phyloP scores from a whole-genome alignment of 2,888 invertebrate species.

The Enoplolaimus lenunculus region DNA sequence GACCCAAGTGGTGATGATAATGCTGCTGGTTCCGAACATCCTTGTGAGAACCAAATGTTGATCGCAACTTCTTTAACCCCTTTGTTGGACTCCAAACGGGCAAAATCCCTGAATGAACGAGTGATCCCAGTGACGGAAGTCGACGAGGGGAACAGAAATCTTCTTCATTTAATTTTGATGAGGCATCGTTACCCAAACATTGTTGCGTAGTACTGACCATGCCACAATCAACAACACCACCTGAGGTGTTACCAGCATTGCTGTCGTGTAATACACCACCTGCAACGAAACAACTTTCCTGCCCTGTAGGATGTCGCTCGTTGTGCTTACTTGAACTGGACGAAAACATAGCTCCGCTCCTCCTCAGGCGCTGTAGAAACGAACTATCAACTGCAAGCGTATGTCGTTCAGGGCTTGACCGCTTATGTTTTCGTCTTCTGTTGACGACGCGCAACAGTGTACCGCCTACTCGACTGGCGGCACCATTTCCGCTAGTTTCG shows the following conservation, averaged over 20 bases:
- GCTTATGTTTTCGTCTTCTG: conserved; percentile 29
- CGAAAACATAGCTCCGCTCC: too few relatives aligned
- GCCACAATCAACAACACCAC: not conserved
- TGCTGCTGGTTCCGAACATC: too few relatives aligned
- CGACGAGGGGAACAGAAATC: not conserved
- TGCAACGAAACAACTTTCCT: not conserved
- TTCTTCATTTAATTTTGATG: too few relatives aligned
- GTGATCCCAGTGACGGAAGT: not conserved
- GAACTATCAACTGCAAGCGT: conserved; percentile 34
- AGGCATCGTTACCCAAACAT: too few relatives aligned
- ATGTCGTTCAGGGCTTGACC: conserved; percentile 33
- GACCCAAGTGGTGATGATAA: too few relatives aligned
- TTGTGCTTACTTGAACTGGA: not conserved
- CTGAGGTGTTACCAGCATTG: not conserved
- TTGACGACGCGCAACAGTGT: not conserved
- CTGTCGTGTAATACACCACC: not conserved
- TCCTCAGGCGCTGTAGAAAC: conserved; percentile 7
- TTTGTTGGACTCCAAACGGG: not conserved
- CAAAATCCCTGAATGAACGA: not conserved
- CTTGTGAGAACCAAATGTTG: too few relatives aligned
- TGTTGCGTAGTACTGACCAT: too few relatives aligned
- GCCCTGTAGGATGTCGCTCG: not conserved
- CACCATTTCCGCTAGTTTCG: too few relatives aligned
- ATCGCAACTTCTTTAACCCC: too few relatives aligned
- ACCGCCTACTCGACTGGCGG: too few relatives aligned